phyloP scores from a whole-genome alignment of 2,113 vertebrate species.

The Nerophis ophidion region DNA sequence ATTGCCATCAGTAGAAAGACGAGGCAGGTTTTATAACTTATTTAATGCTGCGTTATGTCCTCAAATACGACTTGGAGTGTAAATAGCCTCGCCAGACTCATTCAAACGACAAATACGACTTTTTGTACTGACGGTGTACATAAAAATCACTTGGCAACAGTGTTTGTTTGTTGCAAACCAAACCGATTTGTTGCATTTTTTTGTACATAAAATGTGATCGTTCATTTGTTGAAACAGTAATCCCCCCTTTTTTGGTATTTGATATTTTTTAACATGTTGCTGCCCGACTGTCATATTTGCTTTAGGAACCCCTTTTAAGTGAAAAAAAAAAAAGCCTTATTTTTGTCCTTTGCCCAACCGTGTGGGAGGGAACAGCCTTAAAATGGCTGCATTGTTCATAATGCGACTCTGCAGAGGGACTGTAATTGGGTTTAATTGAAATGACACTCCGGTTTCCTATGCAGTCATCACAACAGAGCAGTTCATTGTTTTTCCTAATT shows the following conservation, averaged over 20 bases:
- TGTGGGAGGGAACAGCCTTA: conserved; percentile 4
- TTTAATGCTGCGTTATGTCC: conserved; percentile 46
- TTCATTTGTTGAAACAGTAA: too few species aligned
- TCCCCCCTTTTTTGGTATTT: too few species aligned
- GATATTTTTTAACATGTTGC: conserved; percentile 16
- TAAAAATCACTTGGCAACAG: background rate
- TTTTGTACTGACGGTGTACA: conserved; percentile 20
- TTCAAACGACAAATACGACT: too few species aligned
- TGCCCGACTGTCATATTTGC: background rate
- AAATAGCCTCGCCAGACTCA: conserved; percentile 3
- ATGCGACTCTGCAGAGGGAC: conserved; percentile 20
- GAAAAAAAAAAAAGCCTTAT: background rate
- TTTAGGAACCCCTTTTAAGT: too few species aligned
- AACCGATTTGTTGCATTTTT: conserved; percentile 43
- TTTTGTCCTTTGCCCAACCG: background rate
- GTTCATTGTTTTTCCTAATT: conserved; percentile 34
- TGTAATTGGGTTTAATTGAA: conserved; percentile 49
- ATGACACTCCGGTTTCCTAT: conserved; percentile 22
- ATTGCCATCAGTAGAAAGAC: background rate
- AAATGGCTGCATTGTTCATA: conserved; percentile 9
- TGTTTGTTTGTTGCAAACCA: conserved; percentile 1
- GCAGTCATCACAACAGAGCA: conserved; percentile 21
- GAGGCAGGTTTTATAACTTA: conserved; percentile 50
- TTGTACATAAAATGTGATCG: conserved; percentile 46
- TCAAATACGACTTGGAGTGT: conserved; percentile 4